Percentiles rank a stretch among this genome's conserved stretches.
Evolutionary conservation across 2,888 invertebrate species (phyloP).

Genomic region (Maniola hyperantus): DNA sequence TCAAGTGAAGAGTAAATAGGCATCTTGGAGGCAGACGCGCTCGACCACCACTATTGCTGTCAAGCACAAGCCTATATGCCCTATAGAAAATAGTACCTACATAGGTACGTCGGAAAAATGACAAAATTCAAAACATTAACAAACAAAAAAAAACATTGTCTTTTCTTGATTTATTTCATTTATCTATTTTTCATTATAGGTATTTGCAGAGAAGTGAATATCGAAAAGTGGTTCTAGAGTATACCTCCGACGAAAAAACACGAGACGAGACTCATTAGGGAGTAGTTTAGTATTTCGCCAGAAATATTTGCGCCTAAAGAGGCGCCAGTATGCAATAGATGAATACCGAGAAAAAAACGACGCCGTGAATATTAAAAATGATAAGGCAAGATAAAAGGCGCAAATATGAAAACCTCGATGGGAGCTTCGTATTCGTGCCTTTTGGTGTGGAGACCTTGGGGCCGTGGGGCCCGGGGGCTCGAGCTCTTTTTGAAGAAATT

Average conservation of each 20-base stretch:
- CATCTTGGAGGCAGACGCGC: too few relatives aligned
- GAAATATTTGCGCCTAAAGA: constrained; percentile 22
- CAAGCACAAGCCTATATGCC: too few relatives aligned
- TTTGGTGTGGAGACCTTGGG: too few relatives aligned
- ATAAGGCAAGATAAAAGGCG: neutral
- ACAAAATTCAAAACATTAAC: neutral
- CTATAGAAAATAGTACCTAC: too few relatives aligned
- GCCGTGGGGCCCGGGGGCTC: too few relatives aligned
- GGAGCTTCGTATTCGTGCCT: too few relatives aligned
- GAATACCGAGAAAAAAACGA: neutral
- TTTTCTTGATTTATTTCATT: neutral
- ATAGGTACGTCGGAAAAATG: too few relatives aligned
- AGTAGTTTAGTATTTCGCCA: constrained; percentile 12
- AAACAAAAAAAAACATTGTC: too few relatives aligned
- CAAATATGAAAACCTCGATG: too few relatives aligned
- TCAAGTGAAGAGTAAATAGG: too few relatives aligned
- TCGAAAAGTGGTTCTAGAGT: neutral
- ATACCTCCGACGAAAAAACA: neutral
- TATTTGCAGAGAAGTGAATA: neutral
- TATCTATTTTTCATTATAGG: neutral
- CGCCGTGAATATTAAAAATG: neutral
- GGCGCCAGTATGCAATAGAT: constrained; percentile 1
- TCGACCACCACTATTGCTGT: too few relatives aligned
- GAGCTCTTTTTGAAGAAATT: too few relatives aligned
- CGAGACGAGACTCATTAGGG: constrained; percentile 9